Percentiles rank a stretch among this genome's conserved stretches.
These are phyloP conservation scores for Sebastes minor DNA, from an alignment of 2,797 vertebrate genomes.

Conservation along the genomic window DNA sequence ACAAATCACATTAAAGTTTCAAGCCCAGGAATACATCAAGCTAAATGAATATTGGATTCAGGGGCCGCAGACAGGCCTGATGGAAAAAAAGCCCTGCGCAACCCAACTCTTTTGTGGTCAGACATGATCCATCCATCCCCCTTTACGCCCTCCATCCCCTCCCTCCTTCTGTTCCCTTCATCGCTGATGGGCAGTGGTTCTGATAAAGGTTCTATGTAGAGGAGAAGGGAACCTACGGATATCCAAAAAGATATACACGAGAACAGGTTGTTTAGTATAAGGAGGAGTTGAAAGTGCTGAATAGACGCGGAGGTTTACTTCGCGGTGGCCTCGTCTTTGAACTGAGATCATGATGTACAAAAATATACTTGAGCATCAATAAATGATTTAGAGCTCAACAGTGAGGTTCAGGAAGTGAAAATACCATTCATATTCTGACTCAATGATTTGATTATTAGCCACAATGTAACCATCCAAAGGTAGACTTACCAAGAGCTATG, in stretches of 20 bases:
- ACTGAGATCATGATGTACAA: neutral
- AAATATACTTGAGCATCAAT: neutral
- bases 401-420: neutral
- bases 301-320: neutral
- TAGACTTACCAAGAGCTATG: neutral
- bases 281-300: neutral
- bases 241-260: neutral
- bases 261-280: neutral
- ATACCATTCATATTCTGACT: neutral
- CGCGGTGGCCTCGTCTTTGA: neutral
- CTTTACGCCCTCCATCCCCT: conserved; percentile 40
- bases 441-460: neutral
- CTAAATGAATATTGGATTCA: conserved; percentile 87
- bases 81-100: conserved; percentile 71
- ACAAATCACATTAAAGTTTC: conserved; percentile 89
- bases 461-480: neutral
- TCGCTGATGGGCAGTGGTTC: conserved; percentile 39
- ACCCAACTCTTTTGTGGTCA: conserved; percentile 79
- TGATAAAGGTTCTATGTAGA: conserved; percentile 37
- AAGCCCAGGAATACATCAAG: conserved; percentile 85
- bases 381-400: neutral
- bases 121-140: conserved; percentile 73
- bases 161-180: conserved; percentile 53
- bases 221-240: conserved; percentile 15
- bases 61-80: conserved; percentile 77